Conservation (phyloP, 2,888 invertebrate genomes). For the Scaptomyza parva region DNA sequence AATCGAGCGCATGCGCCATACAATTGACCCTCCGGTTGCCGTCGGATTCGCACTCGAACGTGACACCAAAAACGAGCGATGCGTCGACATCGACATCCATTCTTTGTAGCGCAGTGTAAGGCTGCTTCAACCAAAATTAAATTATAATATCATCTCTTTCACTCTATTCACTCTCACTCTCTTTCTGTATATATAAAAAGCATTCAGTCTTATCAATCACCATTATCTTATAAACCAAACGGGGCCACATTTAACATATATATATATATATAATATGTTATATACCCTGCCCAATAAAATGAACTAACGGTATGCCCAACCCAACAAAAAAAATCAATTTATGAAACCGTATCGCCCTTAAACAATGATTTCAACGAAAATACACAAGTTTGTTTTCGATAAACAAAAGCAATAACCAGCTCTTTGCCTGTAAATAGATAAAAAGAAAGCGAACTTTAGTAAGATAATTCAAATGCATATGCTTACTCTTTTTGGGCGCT, state of each 20-base stretch:
- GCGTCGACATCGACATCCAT: constrained; percentile 8
- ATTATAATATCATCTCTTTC: constrained; percentile 26
- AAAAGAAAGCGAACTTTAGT: constrained; percentile 62
- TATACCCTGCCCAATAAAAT: constrained; percentile 5
- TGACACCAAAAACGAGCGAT: not conserved
- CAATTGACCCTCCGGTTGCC: constrained; percentile 1
- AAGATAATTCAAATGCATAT: constrained; percentile 75
- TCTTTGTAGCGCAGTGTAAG: constrained; percentile 1
- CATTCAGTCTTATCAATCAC: constrained; percentile 11
- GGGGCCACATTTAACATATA: not conserved
- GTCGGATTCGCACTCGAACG: constrained; percentile 1
- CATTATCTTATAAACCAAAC: not conserved
- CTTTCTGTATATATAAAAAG: not conserved
- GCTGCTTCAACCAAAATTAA: constrained; percentile 22
- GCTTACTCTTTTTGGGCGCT: constrained; percentile 96
- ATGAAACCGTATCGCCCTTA: constrained; percentile 29
- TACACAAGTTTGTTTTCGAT: constrained; percentile 29
- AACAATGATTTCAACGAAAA: constrained; percentile 52
- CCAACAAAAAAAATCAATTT: constrained; percentile 28
- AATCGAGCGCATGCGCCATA: constrained; percentile 56
- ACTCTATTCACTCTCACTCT: not conserved
- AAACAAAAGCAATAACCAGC: constrained; percentile 72
- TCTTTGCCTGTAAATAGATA: constrained; percentile 59
- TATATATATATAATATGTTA: not conserved
- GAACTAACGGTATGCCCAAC: constrained; percentile 11